Conservation (phyloP, 2,888 invertebrate genomes). For the Exocentrus adspersus region DNA sequence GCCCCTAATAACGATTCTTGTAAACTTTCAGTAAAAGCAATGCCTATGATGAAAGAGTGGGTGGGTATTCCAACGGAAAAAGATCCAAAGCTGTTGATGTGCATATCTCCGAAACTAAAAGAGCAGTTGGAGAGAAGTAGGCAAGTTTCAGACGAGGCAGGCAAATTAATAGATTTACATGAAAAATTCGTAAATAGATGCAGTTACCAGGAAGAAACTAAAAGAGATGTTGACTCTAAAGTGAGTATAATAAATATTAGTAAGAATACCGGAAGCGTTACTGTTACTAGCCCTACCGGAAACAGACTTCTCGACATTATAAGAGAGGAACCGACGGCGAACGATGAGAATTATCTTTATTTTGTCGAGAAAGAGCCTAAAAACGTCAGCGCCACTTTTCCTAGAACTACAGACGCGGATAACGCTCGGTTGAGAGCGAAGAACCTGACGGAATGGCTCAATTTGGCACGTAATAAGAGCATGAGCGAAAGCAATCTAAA, state of each 20-base stretch:
- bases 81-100: slow-evolving; percentile 72
- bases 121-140: slow-evolving; percentile 69
- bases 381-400: slow-evolving; percentile 35
- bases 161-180: slow-evolving; percentile 75
- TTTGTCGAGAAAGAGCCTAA: slow-evolving; percentile 39
- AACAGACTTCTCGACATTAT: slow-evolving; percentile 73
- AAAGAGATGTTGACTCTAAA: slow-evolving; percentile 28
- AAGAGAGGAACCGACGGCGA: slow-evolving; percentile 61
- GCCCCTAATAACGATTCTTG: slow-evolving; percentile 40
- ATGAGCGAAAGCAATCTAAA: slow-evolving; percentile 52
- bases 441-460: slow-evolving; percentile 66
- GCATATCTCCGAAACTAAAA: slow-evolving; percentile 79
- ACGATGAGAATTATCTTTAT: slow-evolving; percentile 36
- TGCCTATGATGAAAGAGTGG: slow-evolving; percentile 16
- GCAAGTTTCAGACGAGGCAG: slow-evolving; percentile 67
- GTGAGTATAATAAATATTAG: slow-evolving; percentile 31
- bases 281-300: slow-evolving; percentile 52
- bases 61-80: slow-evolving; percentile 69
- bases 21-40: slow-evolving; percentile 42
- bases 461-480: slow-evolving; percentile 61
- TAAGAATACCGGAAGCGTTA: slow-evolving; percentile 18
- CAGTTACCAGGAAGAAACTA: slow-evolving; percentile 48
- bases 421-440: slow-evolving; percentile 57
- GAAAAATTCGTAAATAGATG: slow-evolving; percentile 74
- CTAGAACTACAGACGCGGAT: slow-evolving; percentile 33